Evolutionary conservation across 2,888 invertebrate genomes (phyloP).

Genomic region (Thyatira batis): DNA sequence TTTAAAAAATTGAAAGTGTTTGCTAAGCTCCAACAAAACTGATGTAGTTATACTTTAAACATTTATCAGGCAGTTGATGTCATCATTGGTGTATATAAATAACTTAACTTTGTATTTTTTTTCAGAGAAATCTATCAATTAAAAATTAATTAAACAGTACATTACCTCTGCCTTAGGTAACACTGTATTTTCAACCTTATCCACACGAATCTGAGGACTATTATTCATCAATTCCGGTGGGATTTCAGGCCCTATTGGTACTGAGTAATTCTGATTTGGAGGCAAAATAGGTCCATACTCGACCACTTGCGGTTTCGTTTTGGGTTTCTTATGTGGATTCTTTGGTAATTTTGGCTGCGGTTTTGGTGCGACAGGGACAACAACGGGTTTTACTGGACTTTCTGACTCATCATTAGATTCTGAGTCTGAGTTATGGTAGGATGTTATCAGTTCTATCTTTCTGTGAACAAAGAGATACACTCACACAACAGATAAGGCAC

Average conservation of each 20-base stretch:
- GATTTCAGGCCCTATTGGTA: slow-evolving; percentile 70
- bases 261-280: slow-evolving; percentile 55
- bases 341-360: slow-evolving; percentile 27
- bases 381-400: slow-evolving; percentile 35
- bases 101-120: not conserved
- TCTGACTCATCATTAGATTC: slow-evolving; percentile 77
- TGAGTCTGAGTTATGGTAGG: slow-evolving; percentile 79
- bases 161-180: slow-evolving; percentile 42
- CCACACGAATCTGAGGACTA: slow-evolving; percentile 32
- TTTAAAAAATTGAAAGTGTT: slow-evolving; percentile 13
- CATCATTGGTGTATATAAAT: slow-evolving; percentile 49
- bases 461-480: slow-evolving; percentile 50
- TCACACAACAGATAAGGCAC: no score
- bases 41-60: slow-evolving; percentile 45
- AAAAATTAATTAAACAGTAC: slow-evolving; percentile 8
- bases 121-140: slow-evolving; percentile 5
- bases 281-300: slow-evolving; percentile 68
- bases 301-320: slow-evolving; percentile 39
- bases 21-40: slow-evolving; percentile 30
- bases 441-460: slow-evolving; percentile 82
- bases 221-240: slow-evolving; percentile 44
- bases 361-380: slow-evolving; percentile 19
- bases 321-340: slow-evolving; percentile 50
- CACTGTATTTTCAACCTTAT: slow-evolving; percentile 23
- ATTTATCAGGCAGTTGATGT: slow-evolving; percentile 50